A percentile compares a stretch with the other conserved stretches of the same genome.
These are phyloP conservation scores for Carcharodon carcharias DNA, from an alignment of 2,797 vertebrate genomes.

Conservation along the genomic window DNA sequence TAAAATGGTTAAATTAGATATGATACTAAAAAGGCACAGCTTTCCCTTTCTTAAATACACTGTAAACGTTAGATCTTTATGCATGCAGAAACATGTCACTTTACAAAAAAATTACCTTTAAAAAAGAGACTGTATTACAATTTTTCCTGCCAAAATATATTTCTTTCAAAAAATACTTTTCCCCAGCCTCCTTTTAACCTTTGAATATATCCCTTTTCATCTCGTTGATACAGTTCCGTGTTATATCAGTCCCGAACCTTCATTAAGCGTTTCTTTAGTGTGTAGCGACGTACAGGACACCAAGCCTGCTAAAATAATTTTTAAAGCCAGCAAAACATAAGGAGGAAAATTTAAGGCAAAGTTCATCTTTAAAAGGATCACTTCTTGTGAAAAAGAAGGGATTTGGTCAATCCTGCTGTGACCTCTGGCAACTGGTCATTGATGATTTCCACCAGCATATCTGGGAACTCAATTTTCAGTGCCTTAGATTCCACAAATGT, in stretches of 20 bases:
- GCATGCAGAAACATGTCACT: slow-evolving; percentile 98
- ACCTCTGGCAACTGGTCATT: slow-evolving; percentile 99
- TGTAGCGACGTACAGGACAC: slow-evolving; percentile 76
- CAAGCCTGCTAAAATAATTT: slow-evolving; percentile 72
- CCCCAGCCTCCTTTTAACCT: slow-evolving; percentile 92
- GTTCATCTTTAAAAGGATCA: slow-evolving; percentile 67
- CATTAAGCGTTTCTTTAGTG: slow-evolving; percentile 50
- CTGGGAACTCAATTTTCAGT: slow-evolving; percentile 96
- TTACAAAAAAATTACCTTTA: slow-evolving; percentile 94
- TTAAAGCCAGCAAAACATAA: slow-evolving; percentile 68
- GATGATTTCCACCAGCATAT: slow-evolving; percentile 99
- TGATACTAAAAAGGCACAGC: slow-evolving; percentile 99
- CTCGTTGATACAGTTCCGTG: slow-evolving; percentile 78
- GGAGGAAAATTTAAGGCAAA: slow-evolving; percentile 73
- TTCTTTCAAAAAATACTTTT: slow-evolving; percentile 99
- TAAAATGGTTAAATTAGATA: slow-evolving; percentile 90
- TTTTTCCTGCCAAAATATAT: slow-evolving; percentile 99
- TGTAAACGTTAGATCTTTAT: slow-evolving; percentile 97
- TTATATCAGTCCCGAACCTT: slow-evolving; percentile 78
- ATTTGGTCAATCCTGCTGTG: slow-evolving; percentile 92
- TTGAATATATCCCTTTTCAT: slow-evolving; percentile 68
- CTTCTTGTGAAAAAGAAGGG: slow-evolving; percentile 98
- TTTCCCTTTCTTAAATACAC: slow-evolving; percentile 99
- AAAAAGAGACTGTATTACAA: slow-evolving; percentile 99
- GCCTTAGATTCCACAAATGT: slow-evolving; percentile 98